A percentile compares a stretch with the other conserved stretches of the same genome.
Evolutionary conservation across 2,113 vertebrate genomes (phyloP).

Genomic region (Apteryx owenii): DNA sequence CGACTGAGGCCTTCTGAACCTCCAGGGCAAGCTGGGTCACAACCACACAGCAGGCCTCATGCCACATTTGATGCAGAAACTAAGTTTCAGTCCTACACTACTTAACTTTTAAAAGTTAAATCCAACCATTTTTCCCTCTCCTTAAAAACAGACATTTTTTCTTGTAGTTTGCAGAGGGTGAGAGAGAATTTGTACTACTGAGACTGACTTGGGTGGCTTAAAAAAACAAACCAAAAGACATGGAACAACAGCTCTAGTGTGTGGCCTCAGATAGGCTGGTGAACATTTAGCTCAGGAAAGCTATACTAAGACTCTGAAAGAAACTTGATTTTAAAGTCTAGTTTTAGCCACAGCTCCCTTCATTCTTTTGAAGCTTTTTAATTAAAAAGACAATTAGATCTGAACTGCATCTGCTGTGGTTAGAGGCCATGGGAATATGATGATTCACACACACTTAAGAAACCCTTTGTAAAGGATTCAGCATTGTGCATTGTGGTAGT

Average conservation of each 20-base stretch:
- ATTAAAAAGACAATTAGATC: slow-evolving; percentile 38
- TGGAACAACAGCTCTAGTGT: neutral
- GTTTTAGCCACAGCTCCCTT: neutral
- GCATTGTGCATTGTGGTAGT: neutral
- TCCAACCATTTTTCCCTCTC: neutral
- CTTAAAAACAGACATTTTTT: neutral
- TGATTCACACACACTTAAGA: neutral
- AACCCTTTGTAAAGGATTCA: neutral
- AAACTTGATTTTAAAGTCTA: neutral
- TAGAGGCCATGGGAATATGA: neutral
- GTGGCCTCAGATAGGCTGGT: neutral
- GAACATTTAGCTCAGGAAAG: neutral
- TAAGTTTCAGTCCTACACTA: neutral
- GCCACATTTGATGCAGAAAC: neutral
- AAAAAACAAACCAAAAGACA: neutral
- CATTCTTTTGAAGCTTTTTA: slow-evolving; percentile 20
- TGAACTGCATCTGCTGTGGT: neutral
- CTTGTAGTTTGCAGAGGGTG: neutral
- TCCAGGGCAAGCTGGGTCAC: neutral
- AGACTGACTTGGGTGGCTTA: neutral
- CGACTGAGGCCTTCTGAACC: neutral
- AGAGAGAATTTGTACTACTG: neutral
- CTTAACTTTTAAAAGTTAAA: neutral
- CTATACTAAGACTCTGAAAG: neutral
- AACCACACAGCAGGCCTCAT: accelerated